Conservation (phyloP, 2,797 vertebrate species). For the Acropternis orthonyx region DNA sequence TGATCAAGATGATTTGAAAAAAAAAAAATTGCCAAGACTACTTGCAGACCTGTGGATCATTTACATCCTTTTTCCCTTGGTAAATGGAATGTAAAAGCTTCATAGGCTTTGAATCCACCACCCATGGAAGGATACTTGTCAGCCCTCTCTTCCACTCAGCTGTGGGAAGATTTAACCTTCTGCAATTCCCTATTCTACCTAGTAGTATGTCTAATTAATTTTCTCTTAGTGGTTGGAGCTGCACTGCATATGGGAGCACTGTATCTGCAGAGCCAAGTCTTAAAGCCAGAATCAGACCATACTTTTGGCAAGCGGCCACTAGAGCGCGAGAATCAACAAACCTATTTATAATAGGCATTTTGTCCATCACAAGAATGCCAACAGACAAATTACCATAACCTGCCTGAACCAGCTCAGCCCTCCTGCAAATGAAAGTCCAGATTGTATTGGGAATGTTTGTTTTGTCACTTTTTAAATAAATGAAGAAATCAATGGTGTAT, state of each 20-base stretch:
- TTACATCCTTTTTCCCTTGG: not conserved
- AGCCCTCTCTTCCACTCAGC: not conserved
- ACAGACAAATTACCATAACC: conserved; percentile 35
- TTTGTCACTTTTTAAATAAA: conserved; percentile 42
- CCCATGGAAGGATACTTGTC: not conserved
- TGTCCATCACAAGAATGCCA: conserved; percentile 50
- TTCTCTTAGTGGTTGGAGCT: not conserved
- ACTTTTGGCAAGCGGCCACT: not conserved
- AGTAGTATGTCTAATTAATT: not conserved
- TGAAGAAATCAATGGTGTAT: conserved; percentile 30
- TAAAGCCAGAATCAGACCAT: not conserved
- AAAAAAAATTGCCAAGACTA: not conserved
- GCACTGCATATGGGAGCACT: not conserved
- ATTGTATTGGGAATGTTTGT: conserved; percentile 30
- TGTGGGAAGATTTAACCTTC: not conserved
- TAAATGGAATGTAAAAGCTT: not conserved
- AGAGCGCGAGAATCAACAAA: not conserved
- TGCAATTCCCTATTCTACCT: not conserved
- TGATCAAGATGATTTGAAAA: not conserved
- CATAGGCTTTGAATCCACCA: not conserved
- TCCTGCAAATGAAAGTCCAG: conserved; percentile 22
- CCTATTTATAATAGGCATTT: conserved; percentile 40
- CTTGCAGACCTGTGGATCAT: not conserved
- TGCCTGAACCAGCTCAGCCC: conserved; percentile 22
- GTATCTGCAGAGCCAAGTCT: not conserved